A percentile compares a stretch with the other conserved stretches of the same genome.
These are phyloP conservation scores for Chironomus tentans DNA, from an alignment of 2,888 invertebrate genomes.

Conservation along the genomic window DNA sequence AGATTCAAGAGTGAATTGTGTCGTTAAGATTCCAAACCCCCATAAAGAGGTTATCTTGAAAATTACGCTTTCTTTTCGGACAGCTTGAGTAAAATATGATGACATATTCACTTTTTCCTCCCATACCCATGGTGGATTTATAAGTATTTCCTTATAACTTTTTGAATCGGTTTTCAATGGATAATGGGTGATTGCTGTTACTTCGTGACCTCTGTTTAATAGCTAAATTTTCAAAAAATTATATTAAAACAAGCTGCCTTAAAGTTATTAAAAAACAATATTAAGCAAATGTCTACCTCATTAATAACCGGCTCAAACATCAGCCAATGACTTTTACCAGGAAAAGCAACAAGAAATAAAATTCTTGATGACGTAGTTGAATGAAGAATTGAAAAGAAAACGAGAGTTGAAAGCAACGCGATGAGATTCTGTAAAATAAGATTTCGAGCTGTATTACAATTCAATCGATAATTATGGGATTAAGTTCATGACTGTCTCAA, in stretches of 20 bases:
- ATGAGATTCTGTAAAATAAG: neutral
- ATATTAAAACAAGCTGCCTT: no score
- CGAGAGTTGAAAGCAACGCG: neutral
- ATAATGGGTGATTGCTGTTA: conserved; percentile 34
- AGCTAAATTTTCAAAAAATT: no score
- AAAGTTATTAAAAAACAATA: neutral
- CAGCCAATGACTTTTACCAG: conserved; percentile 42
- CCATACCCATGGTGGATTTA: conserved; percentile 36
- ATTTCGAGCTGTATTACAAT: no score
- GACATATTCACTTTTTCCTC: conserved; percentile 13
- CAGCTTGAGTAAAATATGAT: neutral
- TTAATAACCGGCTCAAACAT: conserved; percentile 40
- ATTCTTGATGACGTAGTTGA: conserved; percentile 32
- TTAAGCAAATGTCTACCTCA: conserved; percentile 31
- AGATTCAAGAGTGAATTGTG: conserved; percentile 37
- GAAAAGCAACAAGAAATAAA: conserved; percentile 40
- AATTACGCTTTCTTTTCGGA: conserved; percentile 26
- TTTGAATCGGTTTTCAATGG: conserved; percentile 39
- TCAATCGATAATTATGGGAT: no score
- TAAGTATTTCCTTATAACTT: conserved; percentile 41
- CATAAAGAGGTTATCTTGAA: conserved; percentile 39
- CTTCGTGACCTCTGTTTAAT: conserved; percentile 43
- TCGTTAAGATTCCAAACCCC: conserved; percentile 36
- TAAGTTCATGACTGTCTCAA: no score
- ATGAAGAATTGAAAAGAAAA: neutral